These are phyloP conservation scores for Hippotragus niger DNA, from an alignment of 2,113 vertebrate genomes.

Conservation along the genomic window DNA sequence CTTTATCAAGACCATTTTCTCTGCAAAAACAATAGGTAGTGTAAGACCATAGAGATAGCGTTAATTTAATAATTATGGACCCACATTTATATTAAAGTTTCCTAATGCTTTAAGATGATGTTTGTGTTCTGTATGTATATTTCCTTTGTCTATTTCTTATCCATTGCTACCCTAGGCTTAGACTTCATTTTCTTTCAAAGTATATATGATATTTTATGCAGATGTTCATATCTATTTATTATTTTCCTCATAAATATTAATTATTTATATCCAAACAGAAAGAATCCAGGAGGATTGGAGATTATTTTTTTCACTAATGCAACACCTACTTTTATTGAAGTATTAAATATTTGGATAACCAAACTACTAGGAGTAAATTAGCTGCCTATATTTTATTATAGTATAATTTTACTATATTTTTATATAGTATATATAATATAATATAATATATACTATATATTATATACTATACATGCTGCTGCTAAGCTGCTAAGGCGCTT, in stretches of 20 bases:
- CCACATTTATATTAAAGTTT: not conserved
- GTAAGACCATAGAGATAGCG: not conserved
- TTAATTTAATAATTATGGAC: not conserved
- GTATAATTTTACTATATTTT: not conserved
- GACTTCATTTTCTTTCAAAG: constrained; percentile 25
- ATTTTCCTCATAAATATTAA: constrained; percentile 48
- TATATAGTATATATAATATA: not conserved
- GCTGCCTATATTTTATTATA: not conserved
- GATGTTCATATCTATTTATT: constrained; percentile 45
- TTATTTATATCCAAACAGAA: constrained; percentile 40
- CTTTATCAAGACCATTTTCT: constrained; percentile 40
- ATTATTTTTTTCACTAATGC: constrained; percentile 54
- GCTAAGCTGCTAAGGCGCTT: too few relatives aligned
- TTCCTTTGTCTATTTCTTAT: not conserved
- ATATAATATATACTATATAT: not conserved
- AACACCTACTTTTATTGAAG: constrained; percentile 36
- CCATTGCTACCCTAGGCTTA: not conserved
- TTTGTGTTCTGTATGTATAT: not conserved
- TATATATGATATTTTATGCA: not conserved
- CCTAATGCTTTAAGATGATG: not conserved
- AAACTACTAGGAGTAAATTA: constrained; percentile 52
- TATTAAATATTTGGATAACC: constrained; percentile 63
- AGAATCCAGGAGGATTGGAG: constrained; percentile 3
- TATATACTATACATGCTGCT: too few relatives aligned
- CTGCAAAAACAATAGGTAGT: not conserved